Evolutionary conservation across 2,797 vertebrate species (phyloP).

Genomic region (Momotus momota): DNA sequence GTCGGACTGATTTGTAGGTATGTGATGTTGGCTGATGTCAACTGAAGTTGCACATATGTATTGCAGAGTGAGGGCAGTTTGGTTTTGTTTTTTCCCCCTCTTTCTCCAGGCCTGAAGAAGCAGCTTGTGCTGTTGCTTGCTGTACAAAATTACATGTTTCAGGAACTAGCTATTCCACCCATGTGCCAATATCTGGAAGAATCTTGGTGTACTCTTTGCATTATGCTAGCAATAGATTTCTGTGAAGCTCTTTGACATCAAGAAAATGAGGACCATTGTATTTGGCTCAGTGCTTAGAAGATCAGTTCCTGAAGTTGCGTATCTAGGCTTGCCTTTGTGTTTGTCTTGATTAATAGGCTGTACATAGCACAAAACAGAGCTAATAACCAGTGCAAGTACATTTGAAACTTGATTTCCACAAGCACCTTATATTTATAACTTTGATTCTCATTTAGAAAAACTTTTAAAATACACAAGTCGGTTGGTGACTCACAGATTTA

Average conservation of each 20-base stretch:
- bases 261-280: neutral
- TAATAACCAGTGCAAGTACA: neutral
- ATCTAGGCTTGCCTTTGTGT: neutral
- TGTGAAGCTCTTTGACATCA: neutral
- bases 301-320: neutral
- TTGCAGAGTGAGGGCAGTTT: neutral
- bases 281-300: neutral
- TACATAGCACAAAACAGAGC: neutral
- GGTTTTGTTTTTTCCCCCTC: rapidly evolving
- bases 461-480: neutral
- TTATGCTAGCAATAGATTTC: neutral
- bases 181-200: neutral
- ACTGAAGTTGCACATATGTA: neutral
- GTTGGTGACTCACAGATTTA: neutral
- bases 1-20: neutral
- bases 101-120: neutral
- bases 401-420: neutral
- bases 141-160: neutral
- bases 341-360: neutral
- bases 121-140: neutral
- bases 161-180: neutral
- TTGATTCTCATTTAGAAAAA: neutral
- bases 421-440: neutral
- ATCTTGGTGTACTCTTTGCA: neutral
- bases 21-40: neutral